These are phyloP conservation scores for Syngnathus acus DNA, from an alignment of 2,797 vertebrate genomes.

Conservation along the genomic window DNA sequence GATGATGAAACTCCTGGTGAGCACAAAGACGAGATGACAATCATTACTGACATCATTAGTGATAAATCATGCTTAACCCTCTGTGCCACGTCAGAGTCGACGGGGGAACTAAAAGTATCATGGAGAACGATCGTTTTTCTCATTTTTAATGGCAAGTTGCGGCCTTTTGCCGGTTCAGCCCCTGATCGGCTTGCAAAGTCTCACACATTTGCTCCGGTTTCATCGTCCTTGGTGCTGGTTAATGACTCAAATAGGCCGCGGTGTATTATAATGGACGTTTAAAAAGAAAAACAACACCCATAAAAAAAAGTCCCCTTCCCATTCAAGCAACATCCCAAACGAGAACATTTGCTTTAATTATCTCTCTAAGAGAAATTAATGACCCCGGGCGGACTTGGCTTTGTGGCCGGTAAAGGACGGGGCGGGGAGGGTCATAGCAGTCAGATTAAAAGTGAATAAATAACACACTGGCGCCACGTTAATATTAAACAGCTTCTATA, in stretches of 20 bases:
- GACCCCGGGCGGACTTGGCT: constrained; percentile 9
- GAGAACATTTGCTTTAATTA: constrained; percentile 35
- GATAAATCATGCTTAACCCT: neutral
- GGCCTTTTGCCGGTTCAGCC: neutral
- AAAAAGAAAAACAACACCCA: neutral
- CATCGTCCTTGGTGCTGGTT: constrained; percentile 29
- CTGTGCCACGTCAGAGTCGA: too few species aligned
- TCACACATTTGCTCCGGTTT: constrained; percentile 8
- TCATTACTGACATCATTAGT: neutral
- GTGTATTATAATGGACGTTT: constrained; percentile 18
- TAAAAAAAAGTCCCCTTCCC: constrained; percentile 10
- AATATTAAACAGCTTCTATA: constrained; percentile 58
- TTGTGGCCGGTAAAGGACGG: neutral
- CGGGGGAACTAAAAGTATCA: too few species aligned
- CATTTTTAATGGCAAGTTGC: too few species aligned
- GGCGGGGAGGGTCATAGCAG: neutral
- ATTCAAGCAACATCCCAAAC: constrained; percentile 46
- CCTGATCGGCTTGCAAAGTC: neutral
- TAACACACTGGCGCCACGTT: constrained; percentile 45
- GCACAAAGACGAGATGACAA: neutral
- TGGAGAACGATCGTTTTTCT: neutral
- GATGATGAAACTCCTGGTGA: neutral
- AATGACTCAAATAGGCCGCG: constrained; percentile 32
- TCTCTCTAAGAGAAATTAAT: constrained; percentile 47
- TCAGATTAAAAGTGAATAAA: constrained; percentile 53